Conservation (phyloP, 1,140 invertebrate genomes). For the Bombus superbus region DNA sequence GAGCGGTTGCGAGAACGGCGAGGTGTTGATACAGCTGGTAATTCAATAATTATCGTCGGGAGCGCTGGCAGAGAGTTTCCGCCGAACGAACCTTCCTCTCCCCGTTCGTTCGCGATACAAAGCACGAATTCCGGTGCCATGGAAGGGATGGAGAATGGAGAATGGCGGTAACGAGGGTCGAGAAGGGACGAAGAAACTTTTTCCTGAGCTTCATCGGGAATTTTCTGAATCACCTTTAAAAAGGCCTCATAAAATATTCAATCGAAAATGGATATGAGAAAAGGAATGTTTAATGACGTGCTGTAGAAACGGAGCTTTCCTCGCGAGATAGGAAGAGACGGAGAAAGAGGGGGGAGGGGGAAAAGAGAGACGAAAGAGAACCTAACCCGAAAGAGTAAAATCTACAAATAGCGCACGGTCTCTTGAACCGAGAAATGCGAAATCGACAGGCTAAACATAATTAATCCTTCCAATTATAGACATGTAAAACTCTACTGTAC, state of each 20-base stretch:
- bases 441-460: conserved; percentile 40
- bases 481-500: conserved; percentile 12
- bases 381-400: background rate
- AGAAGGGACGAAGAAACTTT: conserved; percentile 5
- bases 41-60: conserved; percentile 16
- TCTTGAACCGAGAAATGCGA: background rate
- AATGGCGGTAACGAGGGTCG: background rate
- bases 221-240: conserved; percentile 32
- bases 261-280: conserved; percentile 43
- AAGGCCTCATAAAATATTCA: conserved; percentile 42
- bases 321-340: background rate
- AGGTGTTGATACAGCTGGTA: conserved; percentile 36
- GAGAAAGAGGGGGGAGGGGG: too few species aligned
- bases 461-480: conserved; percentile 35
- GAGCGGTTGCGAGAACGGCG: background rate
- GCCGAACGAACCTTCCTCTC: background rate
- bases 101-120: background rate
- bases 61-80: conserved; percentile 1
- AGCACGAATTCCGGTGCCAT: background rate
- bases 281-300: conserved; percentile 32
- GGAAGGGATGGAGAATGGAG: background rate
- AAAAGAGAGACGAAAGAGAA: background rate
- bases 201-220: background rate
- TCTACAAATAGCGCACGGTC: background rate
- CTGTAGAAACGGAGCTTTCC: background rate